Evolutionary conservation across 2,113 vertebrate genomes (phyloP).

Genomic region (Boulengeromyrus knoepffleri): DNA sequence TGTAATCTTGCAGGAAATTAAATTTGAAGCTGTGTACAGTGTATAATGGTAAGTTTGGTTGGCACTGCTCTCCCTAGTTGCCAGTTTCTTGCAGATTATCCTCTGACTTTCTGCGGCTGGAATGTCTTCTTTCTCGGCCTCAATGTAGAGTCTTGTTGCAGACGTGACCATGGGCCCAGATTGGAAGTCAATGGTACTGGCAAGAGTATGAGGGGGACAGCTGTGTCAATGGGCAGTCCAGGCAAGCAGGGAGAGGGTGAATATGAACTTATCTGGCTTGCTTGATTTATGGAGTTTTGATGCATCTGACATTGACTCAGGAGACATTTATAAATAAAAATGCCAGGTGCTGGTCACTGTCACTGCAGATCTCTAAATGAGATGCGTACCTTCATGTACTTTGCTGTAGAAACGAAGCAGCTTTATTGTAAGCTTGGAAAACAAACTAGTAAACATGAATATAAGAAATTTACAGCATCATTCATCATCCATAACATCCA

Average conservation of each 20-base stretch:
- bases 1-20: slow-evolving; percentile 79
- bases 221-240: neutral
- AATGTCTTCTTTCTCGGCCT: slow-evolving; percentile 20
- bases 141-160: neutral
- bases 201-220: neutral
- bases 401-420: neutral
- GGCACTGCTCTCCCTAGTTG: slow-evolving; percentile 50
- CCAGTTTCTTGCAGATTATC: slow-evolving; percentile 39
- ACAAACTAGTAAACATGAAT: neutral
- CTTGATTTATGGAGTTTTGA: neutral
- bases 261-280: neutral
- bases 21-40: slow-evolving; percentile 73
- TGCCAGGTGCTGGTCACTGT: neutral
- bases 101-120: slow-evolving; percentile 28
- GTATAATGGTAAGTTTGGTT: slow-evolving; percentile 73
- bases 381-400: neutral
- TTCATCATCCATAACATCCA: neutral
- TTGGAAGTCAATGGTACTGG: neutral
- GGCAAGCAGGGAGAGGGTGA: neutral
- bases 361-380: neutral
- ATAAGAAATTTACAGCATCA: neutral
- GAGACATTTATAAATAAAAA: neutral
- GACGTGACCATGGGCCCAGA: slow-evolving; percentile 8
- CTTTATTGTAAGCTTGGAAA: neutral
- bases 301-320: neutral